phyloP scores from a whole-genome alignment of 2,113 vertebrate genomes.

The Oriolus oriolus region DNA sequence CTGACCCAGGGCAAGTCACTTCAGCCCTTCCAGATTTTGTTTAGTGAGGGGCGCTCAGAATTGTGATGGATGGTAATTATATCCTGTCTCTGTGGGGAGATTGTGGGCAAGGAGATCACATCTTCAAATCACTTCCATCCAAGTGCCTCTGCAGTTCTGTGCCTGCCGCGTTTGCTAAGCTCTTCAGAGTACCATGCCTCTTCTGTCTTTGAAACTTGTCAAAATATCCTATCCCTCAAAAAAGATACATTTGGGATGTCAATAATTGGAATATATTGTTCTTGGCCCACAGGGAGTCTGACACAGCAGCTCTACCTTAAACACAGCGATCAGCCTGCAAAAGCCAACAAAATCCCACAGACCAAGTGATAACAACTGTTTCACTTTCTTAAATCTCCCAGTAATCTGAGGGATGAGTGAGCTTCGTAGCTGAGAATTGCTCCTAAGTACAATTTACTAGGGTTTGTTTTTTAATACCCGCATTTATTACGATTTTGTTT shows the following conservation, averaged over 20 bases:
- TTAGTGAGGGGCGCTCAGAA: not conserved
- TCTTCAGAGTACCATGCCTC: not conserved
- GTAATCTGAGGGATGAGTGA: conserved; percentile 61
- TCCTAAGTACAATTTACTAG: conserved; percentile 11
- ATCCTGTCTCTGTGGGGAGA: not conserved
- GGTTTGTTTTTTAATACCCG: conserved; percentile 24
- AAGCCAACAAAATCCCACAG: conserved; percentile 53
- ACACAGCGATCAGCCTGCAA: conserved; percentile 17
- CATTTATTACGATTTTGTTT: not conserved
- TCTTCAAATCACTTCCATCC: not conserved
- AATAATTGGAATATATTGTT: conserved; percentile 14
- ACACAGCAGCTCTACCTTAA: conserved; percentile 53
- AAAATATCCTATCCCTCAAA: not conserved
- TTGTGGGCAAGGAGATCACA: not conserved
- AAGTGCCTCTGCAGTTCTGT: not conserved
- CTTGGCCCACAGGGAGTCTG: conserved; percentile 28
- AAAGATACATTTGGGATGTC: not conserved
- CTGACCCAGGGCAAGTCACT: not conserved
- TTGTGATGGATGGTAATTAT: not conserved
- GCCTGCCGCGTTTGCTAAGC: not conserved
- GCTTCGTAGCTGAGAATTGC: conserved; percentile 24
- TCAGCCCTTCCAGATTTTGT: not conserved
- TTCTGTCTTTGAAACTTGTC: not conserved
- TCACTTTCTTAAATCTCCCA: conserved; percentile 59
- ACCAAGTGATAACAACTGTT: conserved; percentile 63